Percentiles rank a stretch among this genome's conserved stretches.
phyloP scores from a whole-genome alignment of 2,797 vertebrate species.

The Phoebastria nigripes region DNA sequence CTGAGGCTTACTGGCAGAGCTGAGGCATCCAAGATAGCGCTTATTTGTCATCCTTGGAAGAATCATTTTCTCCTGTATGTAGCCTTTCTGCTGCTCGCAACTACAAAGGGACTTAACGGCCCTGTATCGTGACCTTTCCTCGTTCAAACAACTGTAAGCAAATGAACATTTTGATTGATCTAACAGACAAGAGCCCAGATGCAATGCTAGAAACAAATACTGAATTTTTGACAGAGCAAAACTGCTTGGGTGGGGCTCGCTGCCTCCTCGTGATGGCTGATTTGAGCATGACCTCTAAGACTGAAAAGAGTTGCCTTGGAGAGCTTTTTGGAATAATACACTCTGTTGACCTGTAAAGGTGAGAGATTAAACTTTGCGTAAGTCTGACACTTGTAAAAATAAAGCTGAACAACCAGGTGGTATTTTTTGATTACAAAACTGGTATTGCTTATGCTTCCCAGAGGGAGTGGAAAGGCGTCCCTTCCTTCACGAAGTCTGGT shows the following conservation, averaged over 20 bases:
- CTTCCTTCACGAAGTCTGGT: not conserved
- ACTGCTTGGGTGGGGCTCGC: not conserved
- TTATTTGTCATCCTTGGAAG: not conserved
- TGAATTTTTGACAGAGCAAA: not conserved
- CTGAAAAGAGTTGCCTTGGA: not conserved
- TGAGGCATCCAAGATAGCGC: fast-evolving
- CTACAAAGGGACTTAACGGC: not conserved
- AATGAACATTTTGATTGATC: not conserved
- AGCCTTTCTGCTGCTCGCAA: not conserved
- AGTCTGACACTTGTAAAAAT: not conserved
- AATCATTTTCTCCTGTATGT: not conserved
- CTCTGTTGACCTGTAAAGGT: not conserved
- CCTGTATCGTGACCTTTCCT: not conserved
- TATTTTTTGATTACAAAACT: not conserved
- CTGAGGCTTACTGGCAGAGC: not conserved
- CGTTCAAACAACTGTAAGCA: not conserved
- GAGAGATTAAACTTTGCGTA: not conserved
- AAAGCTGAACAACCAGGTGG: not conserved
- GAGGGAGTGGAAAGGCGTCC: not conserved
- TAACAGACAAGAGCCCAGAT: not conserved
- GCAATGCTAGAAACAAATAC: not conserved
- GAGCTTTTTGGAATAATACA: not conserved
- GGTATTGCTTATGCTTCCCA: not conserved
- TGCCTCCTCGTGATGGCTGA: fast-evolving
- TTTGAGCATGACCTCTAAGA: not conserved